Percentiles rank a stretch among this genome's conserved stretches.
phyloP scores from a whole-genome alignment of 2,888 invertebrate species.

The Diloba caeruleocephala region DNA sequence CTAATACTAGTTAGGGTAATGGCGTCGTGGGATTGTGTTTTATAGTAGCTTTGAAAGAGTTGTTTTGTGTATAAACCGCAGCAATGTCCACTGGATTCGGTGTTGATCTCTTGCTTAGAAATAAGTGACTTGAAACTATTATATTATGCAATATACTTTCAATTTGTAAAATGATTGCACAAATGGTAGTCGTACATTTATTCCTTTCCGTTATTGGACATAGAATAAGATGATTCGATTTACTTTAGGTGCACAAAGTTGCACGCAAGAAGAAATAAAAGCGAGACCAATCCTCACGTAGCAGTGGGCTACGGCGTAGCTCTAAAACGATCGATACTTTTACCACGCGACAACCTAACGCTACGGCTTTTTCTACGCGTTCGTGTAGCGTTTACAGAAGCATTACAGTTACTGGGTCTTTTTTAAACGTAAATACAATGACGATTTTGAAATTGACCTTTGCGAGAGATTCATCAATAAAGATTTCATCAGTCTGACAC shows the following conservation, averaged over 20 bases:
- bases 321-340: slow-evolving; percentile 83
- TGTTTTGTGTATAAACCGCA: slow-evolving; percentile 7
- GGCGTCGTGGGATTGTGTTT: slow-evolving; percentile 48
- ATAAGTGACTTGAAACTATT: neutral
- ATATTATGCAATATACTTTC: too few species aligned
- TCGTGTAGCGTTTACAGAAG: slow-evolving; percentile 51
- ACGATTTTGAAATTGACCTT: too few species aligned
- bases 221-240: slow-evolving; percentile 1
- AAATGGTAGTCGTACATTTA: too few species aligned
- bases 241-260: slow-evolving; percentile 34
- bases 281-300: slow-evolving; percentile 71
- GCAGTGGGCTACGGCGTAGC: slow-evolving; percentile 74
- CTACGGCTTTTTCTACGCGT: slow-evolving; percentile 74
- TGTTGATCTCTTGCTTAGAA: too few species aligned
- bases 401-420: slow-evolving; percentile 13
- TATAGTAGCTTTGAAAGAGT: slow-evolving; percentile 13
- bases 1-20: slow-evolving; percentile 53
- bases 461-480: too few species aligned
- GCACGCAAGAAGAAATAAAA: slow-evolving; percentile 64
- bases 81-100: neutral
- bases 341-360: slow-evolving; percentile 81
- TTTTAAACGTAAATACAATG: too few species aligned
- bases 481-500: too few species aligned
- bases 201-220: too few species aligned
- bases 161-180: too few species aligned